Evolutionary conservation across 2,113 vertebrate species (phyloP).

Genomic region (Noctilio leporinus): DNA sequence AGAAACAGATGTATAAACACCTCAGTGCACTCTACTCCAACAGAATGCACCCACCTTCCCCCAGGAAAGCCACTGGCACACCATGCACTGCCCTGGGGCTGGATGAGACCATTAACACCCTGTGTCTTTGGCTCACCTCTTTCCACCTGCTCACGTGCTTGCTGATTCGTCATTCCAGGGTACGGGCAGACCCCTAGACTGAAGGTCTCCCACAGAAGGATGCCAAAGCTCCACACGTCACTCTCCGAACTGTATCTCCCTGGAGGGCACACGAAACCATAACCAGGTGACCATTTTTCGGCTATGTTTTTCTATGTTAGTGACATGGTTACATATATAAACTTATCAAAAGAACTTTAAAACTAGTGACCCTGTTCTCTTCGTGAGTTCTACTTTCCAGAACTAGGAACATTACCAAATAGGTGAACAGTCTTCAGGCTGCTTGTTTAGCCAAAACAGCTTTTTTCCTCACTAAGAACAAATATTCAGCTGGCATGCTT

Average conservation of each 20-base stretch:
- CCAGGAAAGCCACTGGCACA: rapidly evolving
- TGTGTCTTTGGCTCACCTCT: conserved; percentile 81
- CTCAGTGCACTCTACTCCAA: not conserved
- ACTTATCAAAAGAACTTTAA: not conserved
- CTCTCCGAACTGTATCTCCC: conserved; percentile 98
- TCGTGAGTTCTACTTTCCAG: not conserved
- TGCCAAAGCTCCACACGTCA: conserved; percentile 97
- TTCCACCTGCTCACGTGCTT: conserved; percentile 96
- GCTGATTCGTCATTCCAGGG: conserved; percentile 98
- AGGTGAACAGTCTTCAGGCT: conserved; percentile 6
- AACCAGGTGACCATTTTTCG: not conserved
- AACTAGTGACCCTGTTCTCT: not conserved
- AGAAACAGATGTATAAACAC: not conserved
- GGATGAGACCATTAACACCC: rapidly evolving
- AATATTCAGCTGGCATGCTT: not conserved
- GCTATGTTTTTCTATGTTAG: not conserved
- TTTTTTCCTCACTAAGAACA: not conserved
- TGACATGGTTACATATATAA: not conserved
- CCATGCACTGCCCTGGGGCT: not conserved
- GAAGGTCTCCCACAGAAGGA: conserved; percentile 98
- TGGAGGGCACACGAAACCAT: conserved; percentile 59
- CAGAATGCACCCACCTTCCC: rapidly evolving
- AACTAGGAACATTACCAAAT: not conserved
- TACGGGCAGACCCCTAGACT: conserved; percentile 96
- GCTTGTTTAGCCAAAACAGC: not conserved